Percentiles rank a stretch among this genome's conserved stretches.
Conservation (phyloP, 2,797 vertebrate species). For the Phrynocephalus forsythii region DNA sequence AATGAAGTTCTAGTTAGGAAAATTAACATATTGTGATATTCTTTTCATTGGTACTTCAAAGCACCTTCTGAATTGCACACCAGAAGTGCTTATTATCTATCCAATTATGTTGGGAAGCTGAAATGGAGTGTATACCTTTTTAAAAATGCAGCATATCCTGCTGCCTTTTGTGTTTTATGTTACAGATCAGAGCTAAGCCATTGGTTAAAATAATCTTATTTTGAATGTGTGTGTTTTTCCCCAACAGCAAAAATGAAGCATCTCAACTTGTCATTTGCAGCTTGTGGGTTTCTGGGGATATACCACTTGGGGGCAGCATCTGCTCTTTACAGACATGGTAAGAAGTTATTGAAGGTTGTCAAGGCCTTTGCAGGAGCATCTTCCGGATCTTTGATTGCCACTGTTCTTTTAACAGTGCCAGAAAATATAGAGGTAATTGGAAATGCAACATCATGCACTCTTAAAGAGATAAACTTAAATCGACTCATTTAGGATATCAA, state of each 20-base stretch:
- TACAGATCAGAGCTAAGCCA: background rate
- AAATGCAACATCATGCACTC: constrained; percentile 37
- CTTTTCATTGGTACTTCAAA: constrained; percentile 3
- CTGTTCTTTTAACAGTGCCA: constrained; percentile 87
- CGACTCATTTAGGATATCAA: background rate
- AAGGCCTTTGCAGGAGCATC: constrained; percentile 88
- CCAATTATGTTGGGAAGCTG: background rate
- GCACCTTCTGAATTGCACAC: background rate
- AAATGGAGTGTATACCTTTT: background rate
- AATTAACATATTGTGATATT: background rate
- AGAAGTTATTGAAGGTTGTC: constrained; percentile 79
- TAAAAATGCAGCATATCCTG: background rate
- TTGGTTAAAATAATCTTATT: background rate
- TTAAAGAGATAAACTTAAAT: constrained; percentile 27
- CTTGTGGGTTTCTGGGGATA: constrained; percentile 86
- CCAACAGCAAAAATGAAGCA: constrained; percentile 76
- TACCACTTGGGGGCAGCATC: constrained; percentile 90
- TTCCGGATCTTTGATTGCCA: constrained; percentile 87
- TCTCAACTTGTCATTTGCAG: constrained; percentile 90
- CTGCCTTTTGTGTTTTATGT: background rate
- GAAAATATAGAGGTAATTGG: constrained; percentile 88
- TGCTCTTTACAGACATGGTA: constrained; percentile 85
- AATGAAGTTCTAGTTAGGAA: background rate
- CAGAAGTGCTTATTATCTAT: background rate
- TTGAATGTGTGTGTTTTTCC: constrained; percentile 36